Evolutionary conservation across 2,797 vertebrate species (phyloP).

Genomic region (Cyprinodon diabolis): DNA sequence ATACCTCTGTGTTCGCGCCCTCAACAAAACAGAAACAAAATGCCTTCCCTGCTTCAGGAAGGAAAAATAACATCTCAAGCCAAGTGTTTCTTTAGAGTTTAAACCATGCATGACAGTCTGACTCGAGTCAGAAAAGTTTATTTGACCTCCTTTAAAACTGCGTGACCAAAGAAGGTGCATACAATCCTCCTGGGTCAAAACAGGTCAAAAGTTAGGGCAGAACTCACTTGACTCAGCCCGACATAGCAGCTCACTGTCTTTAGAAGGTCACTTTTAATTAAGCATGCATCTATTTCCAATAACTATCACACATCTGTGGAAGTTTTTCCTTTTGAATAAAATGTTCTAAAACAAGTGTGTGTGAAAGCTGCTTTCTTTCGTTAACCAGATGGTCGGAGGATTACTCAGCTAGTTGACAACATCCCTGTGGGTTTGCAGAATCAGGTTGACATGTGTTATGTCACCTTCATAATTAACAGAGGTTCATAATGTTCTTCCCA

Average conservation of each 20-base stretch:
- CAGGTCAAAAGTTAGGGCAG: slow-evolving; percentile 33
- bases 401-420: slow-evolving; percentile 55
- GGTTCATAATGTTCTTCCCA: slow-evolving; percentile 76
- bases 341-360: slow-evolving; percentile 22
- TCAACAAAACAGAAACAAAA: slow-evolving; percentile 53
- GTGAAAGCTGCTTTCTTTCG: slow-evolving; percentile 33
- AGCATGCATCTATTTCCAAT: slow-evolving; percentile 26
- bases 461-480: slow-evolving; percentile 74
- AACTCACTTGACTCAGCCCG: slow-evolving; percentile 12
- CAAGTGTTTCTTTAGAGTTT: slow-evolving; percentile 49
- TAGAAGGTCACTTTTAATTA: slow-evolving; percentile 13
- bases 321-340: slow-evolving; percentile 23
- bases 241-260: slow-evolving; percentile 3
- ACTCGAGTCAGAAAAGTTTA: slow-evolving; percentile 42
- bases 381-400: slow-evolving; percentile 40
- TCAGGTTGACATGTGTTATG: slow-evolving; percentile 66
- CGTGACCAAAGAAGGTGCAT: slow-evolving; percentile 25
- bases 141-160: slow-evolving; percentile 39
- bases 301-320: not conserved
- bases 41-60: slow-evolving; percentile 54
- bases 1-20: slow-evolving; percentile 11
- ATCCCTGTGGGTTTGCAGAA: slow-evolving; percentile 55
- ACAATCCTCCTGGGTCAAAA: slow-evolving; percentile 36
- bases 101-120: slow-evolving; percentile 53
- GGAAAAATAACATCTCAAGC: slow-evolving; percentile 38